Percentiles rank a stretch among this genome's conserved stretches.
These are phyloP conservation scores for Ophion obscuratus DNA, from an alignment of 2,888 invertebrate species.

Conservation along the genomic window DNA sequence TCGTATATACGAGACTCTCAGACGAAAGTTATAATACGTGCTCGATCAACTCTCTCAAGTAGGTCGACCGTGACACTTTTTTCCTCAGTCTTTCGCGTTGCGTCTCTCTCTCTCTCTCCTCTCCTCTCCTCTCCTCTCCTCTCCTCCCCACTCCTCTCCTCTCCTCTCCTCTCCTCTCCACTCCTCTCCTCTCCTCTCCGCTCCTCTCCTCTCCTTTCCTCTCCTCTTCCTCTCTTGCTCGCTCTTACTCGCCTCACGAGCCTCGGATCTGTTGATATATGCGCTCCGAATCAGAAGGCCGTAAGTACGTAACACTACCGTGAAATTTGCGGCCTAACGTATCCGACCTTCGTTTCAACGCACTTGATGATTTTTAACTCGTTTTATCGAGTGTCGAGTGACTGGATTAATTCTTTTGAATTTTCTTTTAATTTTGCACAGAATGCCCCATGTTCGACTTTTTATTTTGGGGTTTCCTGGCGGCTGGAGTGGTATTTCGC, in stretches of 20 bases:
- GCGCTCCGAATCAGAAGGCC: neutral
- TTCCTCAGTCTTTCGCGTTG: constrained; percentile 26
- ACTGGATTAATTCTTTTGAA: too few relatives aligned
- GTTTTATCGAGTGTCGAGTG: too few relatives aligned
- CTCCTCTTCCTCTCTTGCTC: neutral
- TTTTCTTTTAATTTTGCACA: too few relatives aligned
- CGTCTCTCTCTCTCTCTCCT: constrained; percentile 16
- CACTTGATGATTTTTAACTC: too few relatives aligned
- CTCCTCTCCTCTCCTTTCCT: neutral
- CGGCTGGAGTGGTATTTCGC: too few relatives aligned
- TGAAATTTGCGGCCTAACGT: too few relatives aligned
- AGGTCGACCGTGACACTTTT: constrained; percentile 77
- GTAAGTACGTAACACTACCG: neutral
- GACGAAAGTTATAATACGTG: constrained; percentile 65
- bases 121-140: neutral
- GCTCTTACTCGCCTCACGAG: neutral
- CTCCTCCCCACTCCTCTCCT: neutral
- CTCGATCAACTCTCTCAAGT: constrained; percentile 63
- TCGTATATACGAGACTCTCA: constrained; percentile 40
- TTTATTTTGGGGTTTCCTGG: too few relatives aligned
- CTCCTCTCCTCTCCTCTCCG: neutral
- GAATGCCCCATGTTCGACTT: too few relatives aligned
- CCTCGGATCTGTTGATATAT: neutral
- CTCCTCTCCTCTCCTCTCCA: neutral
- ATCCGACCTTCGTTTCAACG: too few relatives aligned